These are phyloP conservation scores for Gila orcuttii DNA, from an alignment of 2,113 vertebrate genomes.

Conservation along the genomic window DNA sequence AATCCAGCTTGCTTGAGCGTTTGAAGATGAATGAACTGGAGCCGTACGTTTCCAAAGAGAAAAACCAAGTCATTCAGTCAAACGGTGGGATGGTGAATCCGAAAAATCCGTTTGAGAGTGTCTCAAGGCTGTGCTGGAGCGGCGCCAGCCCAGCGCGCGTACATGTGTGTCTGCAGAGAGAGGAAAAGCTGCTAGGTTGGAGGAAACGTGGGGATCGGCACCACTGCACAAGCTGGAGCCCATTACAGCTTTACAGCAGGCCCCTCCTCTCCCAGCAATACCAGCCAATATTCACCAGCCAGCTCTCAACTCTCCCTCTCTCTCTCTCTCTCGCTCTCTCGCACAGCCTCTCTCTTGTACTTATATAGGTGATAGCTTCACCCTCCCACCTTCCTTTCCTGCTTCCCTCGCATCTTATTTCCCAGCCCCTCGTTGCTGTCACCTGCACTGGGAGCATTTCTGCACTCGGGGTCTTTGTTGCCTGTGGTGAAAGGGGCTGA, in stretches of 20 bases:
- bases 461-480: slow-evolving; percentile 56
- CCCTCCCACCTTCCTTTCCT: slow-evolving; percentile 46
- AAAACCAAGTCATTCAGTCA: slow-evolving; percentile 20
- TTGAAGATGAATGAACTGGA: slow-evolving; percentile 32
- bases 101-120: slow-evolving; percentile 41
- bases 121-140: slow-evolving; percentile 39
- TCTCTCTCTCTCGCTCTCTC: background rate
- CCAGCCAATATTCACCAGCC: slow-evolving; percentile 57
- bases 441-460: slow-evolving; percentile 45
- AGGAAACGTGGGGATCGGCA: slow-evolving; percentile 52
- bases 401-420: slow-evolving; percentile 49
- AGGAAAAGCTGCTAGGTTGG: slow-evolving; percentile 23
- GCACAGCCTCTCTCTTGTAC: slow-evolving; percentile 22
- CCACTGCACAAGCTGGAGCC: slow-evolving; percentile 51
- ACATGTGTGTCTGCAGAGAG: slow-evolving; percentile 20
- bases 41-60: slow-evolving; percentile 25
- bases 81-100: slow-evolving; percentile 15
- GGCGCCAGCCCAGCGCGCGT: slow-evolving; percentile 14
- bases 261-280: slow-evolving; percentile 51
- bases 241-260: slow-evolving; percentile 53
- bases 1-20: slow-evolving; percentile 51
- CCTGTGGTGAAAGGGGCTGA: slow-evolving; percentile 39
- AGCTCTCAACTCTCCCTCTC: slow-evolving; percentile 36
- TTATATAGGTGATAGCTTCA: slow-evolving; percentile 15
- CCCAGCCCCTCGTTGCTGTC: slow-evolving; percentile 44